Conservation (phyloP, 2,113 vertebrate species). For the Sphyrna mokarran region DNA sequence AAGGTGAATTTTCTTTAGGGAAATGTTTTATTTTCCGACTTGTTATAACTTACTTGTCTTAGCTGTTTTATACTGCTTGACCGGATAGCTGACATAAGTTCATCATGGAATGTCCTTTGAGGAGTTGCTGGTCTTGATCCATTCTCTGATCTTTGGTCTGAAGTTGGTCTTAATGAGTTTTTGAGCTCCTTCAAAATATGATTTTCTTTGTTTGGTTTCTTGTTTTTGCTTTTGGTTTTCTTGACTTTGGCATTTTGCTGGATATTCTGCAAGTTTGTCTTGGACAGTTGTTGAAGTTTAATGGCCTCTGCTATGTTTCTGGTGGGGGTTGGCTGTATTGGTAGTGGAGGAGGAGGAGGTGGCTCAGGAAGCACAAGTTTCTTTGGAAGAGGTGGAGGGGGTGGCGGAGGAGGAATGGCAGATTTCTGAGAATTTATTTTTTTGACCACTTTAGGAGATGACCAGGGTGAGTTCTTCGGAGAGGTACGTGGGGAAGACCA, state of each 20-base stretch:
- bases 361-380: slow-evolving; percentile 50
- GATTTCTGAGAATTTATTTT: slow-evolving; percentile 54
- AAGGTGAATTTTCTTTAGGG: not conserved
- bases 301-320: slow-evolving; percentile 89
- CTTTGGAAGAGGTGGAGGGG: slow-evolving; percentile 50
- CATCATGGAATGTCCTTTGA: slow-evolving; percentile 76
- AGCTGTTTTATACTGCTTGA: slow-evolving; percentile 69
- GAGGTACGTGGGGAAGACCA: slow-evolving; percentile 73
- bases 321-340: slow-evolving; percentile 70
- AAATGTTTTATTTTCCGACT: not conserved
- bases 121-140: slow-evolving; percentile 82
- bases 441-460: slow-evolving; percentile 71
- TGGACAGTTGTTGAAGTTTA: slow-evolving; percentile 72
- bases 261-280: slow-evolving; percentile 57
- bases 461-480: slow-evolving; percentile 72
- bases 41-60: slow-evolving; percentile 62
- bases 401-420: slow-evolving; percentile 49
- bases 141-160: slow-evolving; percentile 70
- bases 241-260: slow-evolving; percentile 71
- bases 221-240: slow-evolving; percentile 56
- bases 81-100: slow-evolving; percentile 89
- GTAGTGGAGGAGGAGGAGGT: slow-evolving; percentile 46
- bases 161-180: slow-evolving; percentile 75
- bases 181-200: slow-evolving; percentile 83
- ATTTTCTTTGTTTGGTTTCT: slow-evolving; percentile 59